phyloP scores from a whole-genome alignment of 1,140 invertebrate species.

The Druon quercuslanigerum region DNA sequence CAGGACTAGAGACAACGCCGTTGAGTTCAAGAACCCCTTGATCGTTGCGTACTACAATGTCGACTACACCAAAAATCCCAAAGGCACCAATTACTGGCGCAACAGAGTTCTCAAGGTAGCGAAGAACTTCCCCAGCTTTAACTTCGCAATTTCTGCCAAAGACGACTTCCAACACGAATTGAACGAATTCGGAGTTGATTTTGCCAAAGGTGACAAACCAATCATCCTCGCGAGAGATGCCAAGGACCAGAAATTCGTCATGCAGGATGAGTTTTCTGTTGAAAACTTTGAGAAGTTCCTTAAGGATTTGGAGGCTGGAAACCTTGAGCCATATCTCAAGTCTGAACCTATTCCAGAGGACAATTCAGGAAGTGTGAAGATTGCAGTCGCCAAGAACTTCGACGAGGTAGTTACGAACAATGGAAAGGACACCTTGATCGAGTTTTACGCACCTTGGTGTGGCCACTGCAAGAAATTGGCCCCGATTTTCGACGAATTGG shows the following conservation, averaged over 20 bases:
- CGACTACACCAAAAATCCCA: slow-evolving; percentile 97
- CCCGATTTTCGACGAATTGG: slow-evolving; percentile 96
- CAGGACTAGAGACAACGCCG: slow-evolving; percentile 88
- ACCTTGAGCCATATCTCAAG: slow-evolving; percentile 95
- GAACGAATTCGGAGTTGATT: slow-evolving; percentile 95
- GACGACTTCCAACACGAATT: slow-evolving; percentile 95
- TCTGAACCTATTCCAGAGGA: slow-evolving; percentile 94
- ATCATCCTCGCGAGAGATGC: slow-evolving; percentile 88
- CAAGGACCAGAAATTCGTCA: slow-evolving; percentile 92
- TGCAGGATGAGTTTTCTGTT: slow-evolving; percentile 94
- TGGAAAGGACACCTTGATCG: slow-evolving; percentile 94
- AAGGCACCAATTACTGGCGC: slow-evolving; percentile 99
- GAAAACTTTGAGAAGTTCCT: slow-evolving; percentile 93
- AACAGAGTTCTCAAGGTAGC: slow-evolving; percentile 97
- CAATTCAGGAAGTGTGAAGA: slow-evolving; percentile 90
- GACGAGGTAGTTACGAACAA: slow-evolving; percentile 95
- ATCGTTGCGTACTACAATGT: slow-evolving; percentile 95
- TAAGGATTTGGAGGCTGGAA: slow-evolving; percentile 87
- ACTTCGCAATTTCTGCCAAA: slow-evolving; percentile 93
- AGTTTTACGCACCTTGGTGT: slow-evolving; percentile 99
- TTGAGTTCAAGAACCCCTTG: slow-evolving; percentile 92
- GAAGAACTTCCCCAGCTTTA: slow-evolving; percentile 87
- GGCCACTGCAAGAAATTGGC: slow-evolving; percentile 98
- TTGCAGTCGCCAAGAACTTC: slow-evolving; percentile 98
- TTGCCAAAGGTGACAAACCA: slow-evolving; percentile 92